These are phyloP conservation scores for Lasius platythorax DNA, from an alignment of 2,888 invertebrate species.

Conservation along the genomic window DNA sequence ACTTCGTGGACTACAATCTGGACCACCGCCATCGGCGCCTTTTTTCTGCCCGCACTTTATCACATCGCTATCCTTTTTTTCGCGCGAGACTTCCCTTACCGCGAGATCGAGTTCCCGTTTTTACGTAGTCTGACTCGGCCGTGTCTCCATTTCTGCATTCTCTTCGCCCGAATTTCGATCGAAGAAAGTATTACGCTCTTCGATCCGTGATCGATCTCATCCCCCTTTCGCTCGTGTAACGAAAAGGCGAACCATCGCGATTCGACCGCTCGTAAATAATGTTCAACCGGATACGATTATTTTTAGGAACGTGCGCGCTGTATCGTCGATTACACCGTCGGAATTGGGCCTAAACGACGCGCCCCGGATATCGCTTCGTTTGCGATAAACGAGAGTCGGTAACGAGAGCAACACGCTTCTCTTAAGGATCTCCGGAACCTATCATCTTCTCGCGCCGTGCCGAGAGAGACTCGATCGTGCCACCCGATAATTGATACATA, in stretches of 20 bases:
- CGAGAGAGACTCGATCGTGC: slow-evolving; percentile 63
- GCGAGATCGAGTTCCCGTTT: slow-evolving; percentile 48
- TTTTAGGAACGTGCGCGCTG: slow-evolving; percentile 27
- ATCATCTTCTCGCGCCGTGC: slow-evolving; percentile 76
- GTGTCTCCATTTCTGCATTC: slow-evolving; percentile 69
- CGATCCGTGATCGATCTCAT: slow-evolving; percentile 50
- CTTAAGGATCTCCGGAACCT: slow-evolving; percentile 71
- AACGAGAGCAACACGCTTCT: slow-evolving; percentile 67
- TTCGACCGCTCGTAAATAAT: slow-evolving; percentile 42
- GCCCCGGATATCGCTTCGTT: slow-evolving; percentile 56
- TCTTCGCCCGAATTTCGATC: slow-evolving; percentile 12
- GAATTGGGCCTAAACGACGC: slow-evolving; percentile 17
- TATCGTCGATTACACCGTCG: slow-evolving; percentile 33
- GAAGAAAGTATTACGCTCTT: slow-evolving; percentile 62
- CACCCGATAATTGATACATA: slow-evolving; percentile 79
- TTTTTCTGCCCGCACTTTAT: slow-evolving; percentile 63
- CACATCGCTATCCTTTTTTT: slow-evolving; percentile 67
- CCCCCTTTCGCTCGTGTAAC: background rate
- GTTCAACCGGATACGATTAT: slow-evolving; percentile 22
- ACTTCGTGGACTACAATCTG: background rate
- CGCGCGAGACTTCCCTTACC: slow-evolving; percentile 33
- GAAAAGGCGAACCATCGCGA: slow-evolving; percentile 31
- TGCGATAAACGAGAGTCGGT: slow-evolving; percentile 63
- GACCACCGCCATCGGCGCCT: slow-evolving; percentile 25
- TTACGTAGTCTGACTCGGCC: slow-evolving; percentile 65